Conservation (phyloP, 2,113 vertebrate genomes). For the Onychostruthus taczanowskii region DNA sequence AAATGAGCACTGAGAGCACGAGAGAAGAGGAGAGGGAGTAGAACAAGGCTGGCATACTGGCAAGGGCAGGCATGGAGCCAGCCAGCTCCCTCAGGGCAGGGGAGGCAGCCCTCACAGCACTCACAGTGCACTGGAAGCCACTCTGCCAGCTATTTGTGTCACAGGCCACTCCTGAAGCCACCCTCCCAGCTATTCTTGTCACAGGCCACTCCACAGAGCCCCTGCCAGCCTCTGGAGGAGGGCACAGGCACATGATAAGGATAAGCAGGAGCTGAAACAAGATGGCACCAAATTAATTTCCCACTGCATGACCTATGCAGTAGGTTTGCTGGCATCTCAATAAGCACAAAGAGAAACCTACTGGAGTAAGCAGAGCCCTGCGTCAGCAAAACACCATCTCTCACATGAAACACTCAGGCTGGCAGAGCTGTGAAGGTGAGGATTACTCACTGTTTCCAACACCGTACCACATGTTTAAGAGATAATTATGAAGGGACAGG, state of each 20-base stretch:
- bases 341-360: conserved; percentile 9
- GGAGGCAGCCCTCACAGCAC: background rate
- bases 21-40: background rate
- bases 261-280: conserved; percentile 1
- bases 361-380: background rate
- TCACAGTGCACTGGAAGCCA: background rate
- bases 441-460: conserved; percentile 20
- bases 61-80: background rate
- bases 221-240: background rate
- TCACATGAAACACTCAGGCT: background rate
- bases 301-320: background rate
- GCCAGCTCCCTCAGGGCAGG: background rate
- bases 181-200: conserved; percentile 12
- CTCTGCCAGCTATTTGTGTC: background rate
- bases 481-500: background rate
- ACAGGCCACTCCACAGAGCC: background rate
- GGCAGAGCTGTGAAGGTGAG: background rate
- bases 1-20: background rate
- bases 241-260: conserved; percentile 31
- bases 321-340: conserved; percentile 9
- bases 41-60: background rate
- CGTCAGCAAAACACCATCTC: conserved; percentile 17
- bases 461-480: background rate
- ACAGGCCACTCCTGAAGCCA: background rate
- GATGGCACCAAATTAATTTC: conserved; percentile 15